Conservation (phyloP, 2,888 invertebrate genomes). For the Osmoderma eremita region DNA sequence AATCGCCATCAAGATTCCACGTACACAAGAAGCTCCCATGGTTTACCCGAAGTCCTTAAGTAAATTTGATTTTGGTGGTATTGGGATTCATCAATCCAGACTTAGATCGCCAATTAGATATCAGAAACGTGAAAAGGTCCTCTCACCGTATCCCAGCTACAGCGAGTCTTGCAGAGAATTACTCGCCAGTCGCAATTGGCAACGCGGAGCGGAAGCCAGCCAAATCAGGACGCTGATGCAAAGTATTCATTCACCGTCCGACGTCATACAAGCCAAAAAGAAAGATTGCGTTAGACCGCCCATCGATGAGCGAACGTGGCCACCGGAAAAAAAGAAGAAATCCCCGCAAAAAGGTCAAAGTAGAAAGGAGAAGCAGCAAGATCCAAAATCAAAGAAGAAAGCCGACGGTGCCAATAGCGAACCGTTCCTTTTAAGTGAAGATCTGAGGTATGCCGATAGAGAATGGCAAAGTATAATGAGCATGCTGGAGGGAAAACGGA, state of each 20-base stretch:
- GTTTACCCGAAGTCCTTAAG: not conserved
- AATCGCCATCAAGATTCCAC: not conserved
- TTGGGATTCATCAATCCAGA: no score
- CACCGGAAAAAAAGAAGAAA: no score
- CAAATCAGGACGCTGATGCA: slow-evolving; percentile 49
- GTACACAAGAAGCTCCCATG: slow-evolving; percentile 14
- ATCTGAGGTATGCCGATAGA: no score
- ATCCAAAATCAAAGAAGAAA: no score
- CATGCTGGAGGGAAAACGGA: no score
- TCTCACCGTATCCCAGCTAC: slow-evolving; percentile 53
- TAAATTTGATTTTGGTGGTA: not conserved
- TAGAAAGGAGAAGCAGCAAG: no score
- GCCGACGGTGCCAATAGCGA: no score
- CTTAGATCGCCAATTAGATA: no score
- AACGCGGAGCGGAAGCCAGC: slow-evolving; percentile 50
- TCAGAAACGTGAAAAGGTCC: slow-evolving; percentile 44
- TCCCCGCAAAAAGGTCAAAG: no score
- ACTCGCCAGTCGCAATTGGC: slow-evolving; percentile 42
- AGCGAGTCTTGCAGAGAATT: slow-evolving; percentile 53
- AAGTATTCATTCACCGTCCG: slow-evolving; percentile 46
- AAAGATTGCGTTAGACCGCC: not conserved
- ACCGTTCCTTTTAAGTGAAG: no score
- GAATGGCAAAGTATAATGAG: no score
- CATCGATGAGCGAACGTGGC: no score
- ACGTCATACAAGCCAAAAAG: slow-evolving; percentile 16